A percentile compares a stretch with the other conserved stretches of the same genome.
phyloP scores from a whole-genome alignment of 2,888 invertebrate species.

The Sisyra nigra region DNA sequence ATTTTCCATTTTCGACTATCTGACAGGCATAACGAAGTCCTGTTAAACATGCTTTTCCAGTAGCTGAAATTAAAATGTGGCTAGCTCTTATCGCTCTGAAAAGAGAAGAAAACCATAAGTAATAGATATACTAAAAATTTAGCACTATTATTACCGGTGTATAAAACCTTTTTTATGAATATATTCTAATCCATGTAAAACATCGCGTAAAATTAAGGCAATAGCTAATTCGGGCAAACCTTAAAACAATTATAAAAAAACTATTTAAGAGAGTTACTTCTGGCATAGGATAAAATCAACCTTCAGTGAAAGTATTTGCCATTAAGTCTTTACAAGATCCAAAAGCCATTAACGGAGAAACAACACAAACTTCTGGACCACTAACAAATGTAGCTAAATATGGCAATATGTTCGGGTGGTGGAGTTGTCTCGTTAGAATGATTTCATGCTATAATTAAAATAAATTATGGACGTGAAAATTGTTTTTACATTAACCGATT shows the following conservation, averaged over 20 bases:
- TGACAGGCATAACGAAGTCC: constrained; percentile 68
- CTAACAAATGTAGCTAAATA: constrained; percentile 62
- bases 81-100: constrained; percentile 65
- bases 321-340: constrained; percentile 72
- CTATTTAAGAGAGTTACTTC: constrained; percentile 2
- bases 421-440: constrained; percentile 54
- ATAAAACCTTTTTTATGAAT: constrained; percentile 71
- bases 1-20: constrained; percentile 52
- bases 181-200: constrained; percentile 65
- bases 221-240: constrained; percentile 74
- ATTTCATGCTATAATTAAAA: constrained; percentile 55
- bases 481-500: background rate
- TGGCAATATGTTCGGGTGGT: constrained; percentile 63
- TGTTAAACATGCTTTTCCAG: constrained; percentile 54
- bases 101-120: constrained; percentile 12
- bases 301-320: constrained; percentile 50
- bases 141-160: constrained; percentile 47
- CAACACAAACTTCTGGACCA: constrained; percentile 59
- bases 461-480: background rate
- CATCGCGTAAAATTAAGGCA: constrained; percentile 61
- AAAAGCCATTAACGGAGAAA: constrained; percentile 70
- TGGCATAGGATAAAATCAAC: constrained; percentile 13
- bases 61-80: constrained; percentile 62
- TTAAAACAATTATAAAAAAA: constrained; percentile 11
- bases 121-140: background rate